Evolutionary conservation across 2,888 invertebrate species (phyloP), one percentile per base, ranked within the genome.

Genomic region (Scrobipalpa atriplicella): DNA sequence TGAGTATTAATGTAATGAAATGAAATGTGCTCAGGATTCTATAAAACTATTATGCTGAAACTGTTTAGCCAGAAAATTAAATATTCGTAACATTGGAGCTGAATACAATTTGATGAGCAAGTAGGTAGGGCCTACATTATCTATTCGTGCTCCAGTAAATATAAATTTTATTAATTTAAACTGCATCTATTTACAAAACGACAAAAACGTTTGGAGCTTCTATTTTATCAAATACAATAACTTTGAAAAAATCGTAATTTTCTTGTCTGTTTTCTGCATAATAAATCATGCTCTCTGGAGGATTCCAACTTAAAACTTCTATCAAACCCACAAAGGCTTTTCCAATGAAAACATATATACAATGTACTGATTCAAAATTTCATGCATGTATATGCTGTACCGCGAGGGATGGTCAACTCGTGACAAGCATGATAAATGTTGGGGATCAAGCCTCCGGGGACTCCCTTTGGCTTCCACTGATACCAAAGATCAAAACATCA

Each of bases 351-450:
- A 58, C 16, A 58, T 36, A 38, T 38, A 58, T 16, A n/a, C n/a
- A n/a, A 58, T n/a, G n/a, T 6, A 58, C 58, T 2, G 52, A 66
- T 66, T 62, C 38, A 54, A 66, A 61, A 54, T 58, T 60, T 62
- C 43, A 64, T 65, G 61, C 47, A 78, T 81, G 83, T 87, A 85
- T 84, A 83, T 79, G 79, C 29, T 80, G 83, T 85, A 85, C 84
- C 81, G 84, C 89, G 86, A 90, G 89, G 90, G 89, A 91, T 90
- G 90, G 92, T 88, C 91, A 92, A 83, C 85, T 83, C 92, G 91
- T 91, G 92, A 91, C 92, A 89, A 87, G 92, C 87, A 90, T 91
- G 90, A 90, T 90, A 90, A 90, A 92, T 89, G 89, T 85, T 83
- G 86, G 88, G 88, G 89, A 89, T 90, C 91, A 91, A 82, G 87